Percentiles rank a stretch among this genome's conserved stretches.
Conservation (phyloP, 2,113 vertebrate genomes). For the Gambusia holbrooki region DNA sequence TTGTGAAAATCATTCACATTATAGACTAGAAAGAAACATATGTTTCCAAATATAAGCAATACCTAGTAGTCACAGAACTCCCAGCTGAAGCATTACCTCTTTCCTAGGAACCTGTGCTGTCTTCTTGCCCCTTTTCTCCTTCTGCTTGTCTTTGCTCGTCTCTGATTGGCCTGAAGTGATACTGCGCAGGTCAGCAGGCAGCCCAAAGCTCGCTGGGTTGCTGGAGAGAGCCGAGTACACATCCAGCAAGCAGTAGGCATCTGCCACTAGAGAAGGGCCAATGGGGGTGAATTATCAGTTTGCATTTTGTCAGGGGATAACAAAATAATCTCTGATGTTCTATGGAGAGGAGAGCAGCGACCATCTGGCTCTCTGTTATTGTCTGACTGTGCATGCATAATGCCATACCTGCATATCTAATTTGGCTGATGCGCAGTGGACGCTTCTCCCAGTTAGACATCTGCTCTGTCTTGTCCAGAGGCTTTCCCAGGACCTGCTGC, state of each 20-base stretch:
- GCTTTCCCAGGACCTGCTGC: constrained; percentile 84
- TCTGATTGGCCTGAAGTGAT: constrained; percentile 48
- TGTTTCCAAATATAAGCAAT: neutral
- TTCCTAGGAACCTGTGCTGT: constrained; percentile 22
- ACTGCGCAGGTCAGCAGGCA: constrained; percentile 69
- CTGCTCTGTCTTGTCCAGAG: constrained; percentile 88
- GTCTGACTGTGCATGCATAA: constrained; percentile 40
- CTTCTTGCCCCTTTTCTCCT: constrained; percentile 58
- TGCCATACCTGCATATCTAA: constrained; percentile 85
- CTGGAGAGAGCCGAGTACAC: constrained; percentile 79
- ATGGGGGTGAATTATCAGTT: constrained; percentile 12
- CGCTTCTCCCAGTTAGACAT: constrained; percentile 90
- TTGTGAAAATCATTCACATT: too few species aligned
- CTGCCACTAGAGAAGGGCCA: constrained; percentile 66
- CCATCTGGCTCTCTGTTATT: constrained; percentile 55
- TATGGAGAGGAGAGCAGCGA: constrained; percentile 26
- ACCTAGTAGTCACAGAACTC: neutral
- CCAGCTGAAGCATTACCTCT: constrained; percentile 55
- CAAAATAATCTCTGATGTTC: constrained; percentile 45
- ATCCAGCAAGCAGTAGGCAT: constrained; percentile 89
- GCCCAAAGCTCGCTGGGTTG: constrained; percentile 75
- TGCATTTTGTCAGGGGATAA: constrained; percentile 37
- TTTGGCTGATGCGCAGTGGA: constrained; percentile 84
- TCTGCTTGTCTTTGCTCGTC: constrained; percentile 55
- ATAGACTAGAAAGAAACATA: too few species aligned